Conservation (phyloP, 2,113 vertebrate species). For the Mesembrinibis cayennensis region DNA sequence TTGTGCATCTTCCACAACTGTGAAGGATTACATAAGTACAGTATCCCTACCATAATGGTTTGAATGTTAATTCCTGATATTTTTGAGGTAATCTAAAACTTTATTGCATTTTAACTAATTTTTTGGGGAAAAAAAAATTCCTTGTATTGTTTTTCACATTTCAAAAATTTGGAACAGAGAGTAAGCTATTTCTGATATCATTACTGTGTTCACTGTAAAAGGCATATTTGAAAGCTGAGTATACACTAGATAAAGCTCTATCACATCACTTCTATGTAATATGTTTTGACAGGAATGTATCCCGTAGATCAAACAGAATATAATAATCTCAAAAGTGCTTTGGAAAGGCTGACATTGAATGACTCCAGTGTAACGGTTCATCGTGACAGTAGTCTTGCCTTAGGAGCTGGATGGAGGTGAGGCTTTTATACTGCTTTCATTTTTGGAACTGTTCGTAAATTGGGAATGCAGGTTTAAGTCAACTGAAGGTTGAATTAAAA, state of each 20-base stretch:
- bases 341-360: conserved; percentile 93
- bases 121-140: too few species aligned
- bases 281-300: conserved; percentile 84
- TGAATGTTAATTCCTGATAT: neutral
- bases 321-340: conserved; percentile 85
- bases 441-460: neutral
- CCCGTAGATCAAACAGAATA: conserved; percentile 95
- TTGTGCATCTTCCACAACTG: neutral
- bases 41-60: neutral
- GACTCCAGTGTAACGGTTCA: conserved; percentile 94
- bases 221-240: neutral
- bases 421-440: neutral
- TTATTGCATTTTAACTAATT: neutral
- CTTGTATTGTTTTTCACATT: neutral
- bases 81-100: neutral
- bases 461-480: neutral
- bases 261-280: neutral
- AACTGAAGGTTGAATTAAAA: neutral
- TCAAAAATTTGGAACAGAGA: neutral
- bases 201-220: neutral
- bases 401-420: conserved; percentile 97
- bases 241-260: neutral
- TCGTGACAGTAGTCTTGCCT: conserved; percentile 89
- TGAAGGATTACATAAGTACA: neutral
- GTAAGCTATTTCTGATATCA: neutral